phyloP scores from a whole-genome alignment of 2,797 vertebrate species.

The Eidolon dupreanum region DNA sequence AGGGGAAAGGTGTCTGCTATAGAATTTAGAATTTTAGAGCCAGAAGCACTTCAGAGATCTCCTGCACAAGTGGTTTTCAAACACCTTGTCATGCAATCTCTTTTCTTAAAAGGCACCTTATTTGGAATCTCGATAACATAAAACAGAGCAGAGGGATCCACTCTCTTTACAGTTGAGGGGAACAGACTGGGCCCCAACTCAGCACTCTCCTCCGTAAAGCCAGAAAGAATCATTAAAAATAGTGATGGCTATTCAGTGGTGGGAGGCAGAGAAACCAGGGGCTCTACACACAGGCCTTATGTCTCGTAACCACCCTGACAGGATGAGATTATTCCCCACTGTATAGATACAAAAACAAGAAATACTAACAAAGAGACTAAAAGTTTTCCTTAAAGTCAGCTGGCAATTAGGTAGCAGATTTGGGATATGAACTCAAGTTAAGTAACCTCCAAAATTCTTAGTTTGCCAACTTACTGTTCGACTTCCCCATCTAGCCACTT shows the following conservation, averaged over 20 bases:
- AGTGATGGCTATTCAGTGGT: neutral
- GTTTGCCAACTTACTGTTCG: neutral
- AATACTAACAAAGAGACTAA: neutral
- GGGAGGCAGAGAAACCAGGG: neutral
- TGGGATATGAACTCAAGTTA: neutral
- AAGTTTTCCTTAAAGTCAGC: neutral
- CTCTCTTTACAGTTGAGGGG: neutral
- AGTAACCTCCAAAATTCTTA: neutral
- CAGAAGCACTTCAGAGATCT: conserved; percentile 37
- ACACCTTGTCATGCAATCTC: neutral
- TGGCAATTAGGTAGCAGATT: neutral
- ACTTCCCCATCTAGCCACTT: neutral
- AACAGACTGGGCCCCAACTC: neutral
- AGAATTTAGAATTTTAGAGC: neutral
- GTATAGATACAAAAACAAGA: neutral
- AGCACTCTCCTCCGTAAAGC: neutral
- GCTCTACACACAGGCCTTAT: neutral
- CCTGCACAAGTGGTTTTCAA: neutral
- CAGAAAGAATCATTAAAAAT: neutral
- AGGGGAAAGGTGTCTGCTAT: neutral
- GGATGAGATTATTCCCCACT: neutral
- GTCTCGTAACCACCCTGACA: neutral
- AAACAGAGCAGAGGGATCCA: neutral
- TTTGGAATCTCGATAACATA: neutral
- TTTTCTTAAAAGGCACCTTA: neutral